Evolutionary conservation across 2,888 invertebrate species (phyloP), one percentile per base, ranked within the genome.

Genomic region (Drymonia ruficornis): DNA sequence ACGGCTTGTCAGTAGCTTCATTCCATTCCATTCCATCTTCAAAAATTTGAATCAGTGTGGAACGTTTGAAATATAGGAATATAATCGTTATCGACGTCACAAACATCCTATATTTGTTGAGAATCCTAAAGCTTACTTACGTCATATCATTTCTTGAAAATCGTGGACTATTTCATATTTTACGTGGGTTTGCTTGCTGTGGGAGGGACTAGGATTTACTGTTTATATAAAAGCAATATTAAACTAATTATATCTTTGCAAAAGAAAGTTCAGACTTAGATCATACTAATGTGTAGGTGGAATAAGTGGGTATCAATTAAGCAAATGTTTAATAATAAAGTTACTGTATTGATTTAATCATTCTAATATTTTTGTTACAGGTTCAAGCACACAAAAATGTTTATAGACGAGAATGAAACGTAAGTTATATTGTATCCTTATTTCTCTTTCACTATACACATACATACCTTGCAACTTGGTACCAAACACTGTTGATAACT

Each of bases 391-490:
- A 83, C 80, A 84, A 87, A 87, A 75, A 92, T 92, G 91, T 92
- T 92, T 78, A 91, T 92, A 88, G 91, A 92, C 91, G 91, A 91
- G 83, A 92, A 92, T 88, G 91, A 92, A 77, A 88, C 91, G 91
- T 92, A 68, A 92, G 91, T 91, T 70, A 28, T 50, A 50, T 45
- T n/a, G 12, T 40, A 53, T 53, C 54, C 53, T 36, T 52, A 34
- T 43, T 50, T 46, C 43, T 31, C 11, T 9, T 31, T 11, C 31
- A 31, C 11, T 9, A 31, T 31, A 9, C 31, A 11, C 31, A 31
- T 34, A 18, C 28, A 40, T 49, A 44, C 44, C 13, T 44, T n/a
- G n/a, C 9, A 44, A 45, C n/a, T 28, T 45, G 15, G n/a, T n/a
- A 15, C 13, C 23, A 23, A 23, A 23, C 23, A 2, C 3, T 2